Evolutionary conservation across 2,888 invertebrate genomes (phyloP), one percentile per base, ranked within the genome.

Genomic region (Microctonus brassicae): DNA sequence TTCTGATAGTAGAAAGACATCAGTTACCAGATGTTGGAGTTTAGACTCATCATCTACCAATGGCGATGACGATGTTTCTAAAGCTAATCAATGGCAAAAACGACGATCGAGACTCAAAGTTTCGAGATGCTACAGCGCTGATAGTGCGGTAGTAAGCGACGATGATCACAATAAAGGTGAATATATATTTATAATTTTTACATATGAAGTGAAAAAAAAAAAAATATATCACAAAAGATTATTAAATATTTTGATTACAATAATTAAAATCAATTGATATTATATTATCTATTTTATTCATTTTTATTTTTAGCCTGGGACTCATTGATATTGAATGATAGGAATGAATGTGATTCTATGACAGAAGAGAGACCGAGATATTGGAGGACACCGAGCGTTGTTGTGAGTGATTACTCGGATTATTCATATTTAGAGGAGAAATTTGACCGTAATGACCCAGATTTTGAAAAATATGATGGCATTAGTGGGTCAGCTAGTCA

Each of bases 351-450:
- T 65, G 86, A 86, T 55, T 77, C 81, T 0, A n/a, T n/a, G n/a
- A 80, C 71, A 26, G 85, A 84, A 58, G 86, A 82, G 24, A 80
- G 79, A 63, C 85, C 85, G 0, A 78, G 92, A 4, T 94, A 92
- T 80, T 94, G 94, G 87, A 89, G 95, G 72, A 95, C 95, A 0
- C 96, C 96, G 0, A 95, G 95, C 69, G 95, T 96, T 58, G 95
- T 96, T 2, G 94, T 96, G 53, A 95, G 95, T 82, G 96, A 96
- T 85, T 95, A 95, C 82, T 95, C 95, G 0, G 95, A 95, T 81
- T 95, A 92, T 81, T 86, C 86, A 22, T 86, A 86, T 76, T 69
- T 84, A 34, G 86, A 87, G 33, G 86, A 86, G 66, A 83, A 82
- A 17, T 81, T 81, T 53, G 87, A 87, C 47, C 80, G 85, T 26